phyloP scores from a whole-genome alignment of 2,113 vertebrate species.

The Leucopternis melanops region DNA sequence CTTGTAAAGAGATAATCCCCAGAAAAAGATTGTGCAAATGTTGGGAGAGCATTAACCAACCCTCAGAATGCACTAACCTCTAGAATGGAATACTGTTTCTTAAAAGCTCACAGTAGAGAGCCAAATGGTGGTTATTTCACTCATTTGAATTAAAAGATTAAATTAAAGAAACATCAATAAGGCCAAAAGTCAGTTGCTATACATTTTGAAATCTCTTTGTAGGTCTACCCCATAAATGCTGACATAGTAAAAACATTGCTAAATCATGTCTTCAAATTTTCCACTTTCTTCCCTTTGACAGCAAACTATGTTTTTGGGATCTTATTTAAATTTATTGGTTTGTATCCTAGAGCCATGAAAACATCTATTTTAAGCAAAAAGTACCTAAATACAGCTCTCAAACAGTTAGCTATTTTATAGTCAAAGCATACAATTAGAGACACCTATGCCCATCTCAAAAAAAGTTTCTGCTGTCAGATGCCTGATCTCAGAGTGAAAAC shows the following conservation, averaged over 20 bases:
- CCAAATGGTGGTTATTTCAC: neutral
- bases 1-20: neutral
- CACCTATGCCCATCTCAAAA: neutral
- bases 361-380: neutral
- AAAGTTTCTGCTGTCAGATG: neutral
- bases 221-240: neutral
- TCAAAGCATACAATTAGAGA: neutral
- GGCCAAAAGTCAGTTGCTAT: neutral
- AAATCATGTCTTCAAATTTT: neutral
- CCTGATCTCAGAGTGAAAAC: neutral
- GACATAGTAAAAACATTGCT: neutral
- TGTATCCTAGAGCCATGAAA: neutral
- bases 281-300: neutral
- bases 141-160: neutral
- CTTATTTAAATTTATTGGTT: neutral
- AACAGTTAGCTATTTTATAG: neutral
- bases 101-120: neutral
- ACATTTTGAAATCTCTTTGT: neutral
- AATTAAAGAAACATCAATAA: neutral
- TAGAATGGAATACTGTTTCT: neutral
- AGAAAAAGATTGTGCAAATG: neutral
- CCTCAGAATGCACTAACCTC: neutral
- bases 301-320: neutral
- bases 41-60: neutral
- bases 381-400: neutral